These are phyloP conservation scores for Pachycephus smyrnensis DNA, from an alignment of 2,888 invertebrate genomes.

Conservation along the genomic window DNA sequence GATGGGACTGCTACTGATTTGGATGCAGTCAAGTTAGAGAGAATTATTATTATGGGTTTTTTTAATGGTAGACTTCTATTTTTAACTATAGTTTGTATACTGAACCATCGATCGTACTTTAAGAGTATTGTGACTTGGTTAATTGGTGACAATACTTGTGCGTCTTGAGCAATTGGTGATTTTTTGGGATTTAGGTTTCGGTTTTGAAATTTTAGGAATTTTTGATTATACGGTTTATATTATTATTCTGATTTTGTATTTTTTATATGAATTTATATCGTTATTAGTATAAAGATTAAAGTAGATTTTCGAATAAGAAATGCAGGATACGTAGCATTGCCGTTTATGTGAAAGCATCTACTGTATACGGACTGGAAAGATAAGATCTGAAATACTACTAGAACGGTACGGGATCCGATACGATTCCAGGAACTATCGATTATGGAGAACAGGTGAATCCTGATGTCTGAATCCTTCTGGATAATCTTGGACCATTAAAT, in stretches of 20 bases:
- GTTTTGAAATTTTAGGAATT: neutral
- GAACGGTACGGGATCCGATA: neutral
- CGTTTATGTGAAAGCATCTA: neutral
- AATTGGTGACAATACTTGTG: too few species aligned
- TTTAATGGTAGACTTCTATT: too few species aligned
- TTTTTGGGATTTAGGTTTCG: neutral
- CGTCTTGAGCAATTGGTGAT: too few species aligned
- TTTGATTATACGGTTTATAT: neutral
- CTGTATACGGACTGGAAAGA: neutral
- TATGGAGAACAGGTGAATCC: neutral
- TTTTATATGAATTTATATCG: neutral
- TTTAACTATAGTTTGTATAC: too few species aligned
- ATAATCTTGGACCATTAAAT: neutral
- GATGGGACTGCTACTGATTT: too few species aligned
- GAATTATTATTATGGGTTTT: too few species aligned
- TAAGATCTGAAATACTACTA: neutral
- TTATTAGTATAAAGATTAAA: neutral
- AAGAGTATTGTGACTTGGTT: neutral
- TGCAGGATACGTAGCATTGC: neutral
- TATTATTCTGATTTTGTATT: neutral
- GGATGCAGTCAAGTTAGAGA: too few species aligned
- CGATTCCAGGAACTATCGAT: neutral
- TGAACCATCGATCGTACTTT: neutral
- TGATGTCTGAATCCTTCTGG: neutral
- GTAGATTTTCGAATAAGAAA: neutral